Base-by-base conservation (phyloP, 2,888 invertebrate genomes). In the Halictus ligatus region DNA sequence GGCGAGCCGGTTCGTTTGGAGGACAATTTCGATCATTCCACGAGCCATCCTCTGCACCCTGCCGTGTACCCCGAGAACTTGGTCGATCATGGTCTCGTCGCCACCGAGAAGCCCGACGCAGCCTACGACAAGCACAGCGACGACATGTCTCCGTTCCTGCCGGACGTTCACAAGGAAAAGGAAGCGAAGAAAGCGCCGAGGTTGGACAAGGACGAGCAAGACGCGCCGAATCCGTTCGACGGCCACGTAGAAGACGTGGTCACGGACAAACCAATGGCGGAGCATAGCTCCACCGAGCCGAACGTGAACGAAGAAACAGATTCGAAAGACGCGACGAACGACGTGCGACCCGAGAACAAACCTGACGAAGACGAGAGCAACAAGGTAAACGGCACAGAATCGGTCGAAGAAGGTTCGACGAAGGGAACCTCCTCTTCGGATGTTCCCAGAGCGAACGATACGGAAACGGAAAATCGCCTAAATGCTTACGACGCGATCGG, bases 131-230 rank as follows among this genome's bases (percentile, higher is more conserved):
- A 91, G 69, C 91, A 92, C 43, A 95, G 95, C 92, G 96, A 96
- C 72, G 96, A 96, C 90, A 97, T 97, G 97, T 97, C 97, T 85
- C 97, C 97, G 8, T 97, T 97, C 92, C 94, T 97, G 90, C 97
- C 97, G 12, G 97, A 97, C 92, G 95, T 96, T 29, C 97, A 97
- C 93, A 97, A 96, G 88, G 93, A 94, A 46, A 93, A 93, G 46
- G 91, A 93, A 74, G 90, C 93, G 15, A 94, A 93, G 58, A 95
- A 95, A 87, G 94, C 95, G 1, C 96, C 96, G 10, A 94, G 96
- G 80, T 92, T 96, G 75, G 96, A 96, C 90, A 95, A 96, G 86
- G 96, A 96, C 89, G 95, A 96, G 91, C 95, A 95, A 88, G 95
- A 96, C 86, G 94, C 93, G 60, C 96, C 95, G 12, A 96, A 96